Conservation (phyloP, 2,888 invertebrate species). For the Eristalis arbustorum region DNA sequence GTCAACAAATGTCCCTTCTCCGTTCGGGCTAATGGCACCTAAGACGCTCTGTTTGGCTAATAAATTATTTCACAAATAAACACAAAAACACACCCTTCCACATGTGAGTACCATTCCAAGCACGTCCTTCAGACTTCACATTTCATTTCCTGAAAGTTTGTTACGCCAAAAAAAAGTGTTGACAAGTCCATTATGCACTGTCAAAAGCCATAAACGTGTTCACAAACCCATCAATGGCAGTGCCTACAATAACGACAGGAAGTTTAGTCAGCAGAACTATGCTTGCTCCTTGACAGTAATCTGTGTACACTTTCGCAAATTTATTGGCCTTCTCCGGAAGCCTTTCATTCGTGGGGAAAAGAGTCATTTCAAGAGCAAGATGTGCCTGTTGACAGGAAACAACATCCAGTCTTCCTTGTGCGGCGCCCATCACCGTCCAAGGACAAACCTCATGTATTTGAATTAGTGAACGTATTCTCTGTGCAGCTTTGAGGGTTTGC, state of each 20-base stretch:
- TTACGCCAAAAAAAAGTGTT: neutral
- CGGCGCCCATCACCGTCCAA: neutral
- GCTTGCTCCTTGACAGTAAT: neutral
- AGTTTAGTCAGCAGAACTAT: neutral
- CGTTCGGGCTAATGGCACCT: no score
- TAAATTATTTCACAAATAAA: no score
- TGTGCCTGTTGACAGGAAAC: slow-evolving; percentile 47
- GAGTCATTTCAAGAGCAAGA: neutral
- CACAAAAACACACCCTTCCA: no score
- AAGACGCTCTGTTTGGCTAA: no score
- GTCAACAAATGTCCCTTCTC: no score
- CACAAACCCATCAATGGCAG: neutral
- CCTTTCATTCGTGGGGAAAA: neutral
- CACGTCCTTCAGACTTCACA: neutral
- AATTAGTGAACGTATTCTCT: neutral
- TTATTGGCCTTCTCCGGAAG: neutral
- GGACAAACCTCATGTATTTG: neutral
- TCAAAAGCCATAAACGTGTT: neutral
- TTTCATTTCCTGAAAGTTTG: neutral
- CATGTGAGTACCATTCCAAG: no score
- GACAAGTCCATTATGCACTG: neutral
- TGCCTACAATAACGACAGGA: neutral
- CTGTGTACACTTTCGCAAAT: neutral
- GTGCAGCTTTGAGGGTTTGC: neutral
- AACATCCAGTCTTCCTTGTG: slow-evolving; percentile 5